Evolutionary conservation across 2,797 vertebrate genomes (phyloP), one percentile per base, ranked within the genome.

Genomic region (Hippopotamyrus pictus): DNA sequence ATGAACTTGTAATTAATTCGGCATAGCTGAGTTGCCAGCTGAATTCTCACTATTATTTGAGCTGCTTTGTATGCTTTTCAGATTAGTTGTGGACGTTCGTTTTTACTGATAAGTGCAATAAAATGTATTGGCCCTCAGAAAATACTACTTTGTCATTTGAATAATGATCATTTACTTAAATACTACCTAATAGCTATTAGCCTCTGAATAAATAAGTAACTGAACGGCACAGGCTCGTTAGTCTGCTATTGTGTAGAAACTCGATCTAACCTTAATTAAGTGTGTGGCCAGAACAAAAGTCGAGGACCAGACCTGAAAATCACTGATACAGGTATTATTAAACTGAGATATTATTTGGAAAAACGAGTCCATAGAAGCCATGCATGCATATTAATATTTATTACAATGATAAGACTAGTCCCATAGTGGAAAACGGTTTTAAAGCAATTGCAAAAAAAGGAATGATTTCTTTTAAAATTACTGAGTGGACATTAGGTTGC

Each of bases 131-230:
- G 19, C 41, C 76, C 41, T 82, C 41, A n/a, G 37, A 82, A 46
- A 82, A 46, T 82, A 82, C 41, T 46, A 22, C 76, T 82, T 46
- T 82, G 19, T 82, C 76, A 82, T 82, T 82, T 46, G 41, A 82
- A 82, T 46, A 82, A 82, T 44, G 76, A n/a, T 46, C 76, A 82
- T 82, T 82, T 82, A 82, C 76, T 82, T 82, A 82, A 46, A 82
- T 82, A 82, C 76, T 82, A 82, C 37, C 41, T 41, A 44, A 41
- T 14, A 44, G 73, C 73, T 82, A 44, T 82, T 44, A 82, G 76
- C 76, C 76, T 82, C 76, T 22, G 17, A 82, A 82, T 46, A 82
- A 44, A 82, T 19, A 82, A 44, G 76, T n/a, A 44, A 79, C 73
- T 79, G 76, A 82, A 11, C 0, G 3, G 76, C 41, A 22, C 41